phyloP scores from a whole-genome alignment of 2,797 vertebrate species.

The Lepidocolaptes lacrymiger region DNA sequence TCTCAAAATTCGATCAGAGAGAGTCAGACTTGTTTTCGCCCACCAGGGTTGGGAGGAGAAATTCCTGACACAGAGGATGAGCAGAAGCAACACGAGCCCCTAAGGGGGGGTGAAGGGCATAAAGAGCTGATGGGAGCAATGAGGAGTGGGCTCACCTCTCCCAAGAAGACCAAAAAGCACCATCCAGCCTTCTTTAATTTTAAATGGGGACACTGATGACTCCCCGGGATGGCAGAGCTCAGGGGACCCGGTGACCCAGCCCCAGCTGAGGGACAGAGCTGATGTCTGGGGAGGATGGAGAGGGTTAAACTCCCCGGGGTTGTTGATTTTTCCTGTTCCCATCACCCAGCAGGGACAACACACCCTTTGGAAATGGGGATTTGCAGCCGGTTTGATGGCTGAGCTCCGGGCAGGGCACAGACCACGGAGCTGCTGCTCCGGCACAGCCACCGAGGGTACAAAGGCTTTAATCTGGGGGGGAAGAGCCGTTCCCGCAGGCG shows the following conservation, averaged over 20 bases:
- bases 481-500: neutral
- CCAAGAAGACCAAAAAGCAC: neutral
- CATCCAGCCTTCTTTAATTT: no score
- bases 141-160: neutral
- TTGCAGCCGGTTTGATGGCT: neutral
- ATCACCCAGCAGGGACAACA: accelerated
- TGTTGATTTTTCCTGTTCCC: neutral
- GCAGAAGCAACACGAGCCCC: neutral
- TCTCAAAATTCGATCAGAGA: neutral
- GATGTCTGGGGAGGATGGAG: neutral
- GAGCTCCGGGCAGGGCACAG: neutral
- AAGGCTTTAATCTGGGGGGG: neutral
- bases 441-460: neutral
- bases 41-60: neutral
- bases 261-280: neutral
- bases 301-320: accelerated
- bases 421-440: neutral
- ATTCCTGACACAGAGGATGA: neutral
- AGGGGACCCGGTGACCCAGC: neutral
- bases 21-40: neutral
- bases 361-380: neutral
- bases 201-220: neutral
- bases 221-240: neutral
- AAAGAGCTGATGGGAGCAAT: neutral
- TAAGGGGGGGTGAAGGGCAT: neutral